These are phyloP conservation scores for Dasypus novemcinctus DNA, from an alignment of 2,113 vertebrate genomes.

Conservation along the genomic window DNA sequence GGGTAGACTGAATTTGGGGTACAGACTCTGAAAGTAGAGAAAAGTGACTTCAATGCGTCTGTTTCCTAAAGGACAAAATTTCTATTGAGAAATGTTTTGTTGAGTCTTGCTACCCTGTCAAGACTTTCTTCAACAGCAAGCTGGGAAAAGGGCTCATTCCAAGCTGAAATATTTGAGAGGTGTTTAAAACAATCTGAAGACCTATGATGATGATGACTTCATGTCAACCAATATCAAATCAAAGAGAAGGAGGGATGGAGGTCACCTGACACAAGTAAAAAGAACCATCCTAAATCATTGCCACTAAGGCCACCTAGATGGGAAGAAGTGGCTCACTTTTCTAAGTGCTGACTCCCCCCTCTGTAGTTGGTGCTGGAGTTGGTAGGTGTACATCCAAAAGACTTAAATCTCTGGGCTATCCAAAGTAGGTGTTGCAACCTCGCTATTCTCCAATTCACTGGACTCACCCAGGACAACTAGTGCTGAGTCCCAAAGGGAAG, in stretches of 20 bases:
- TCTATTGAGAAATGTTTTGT: conserved; percentile 36
- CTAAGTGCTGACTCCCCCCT: not conserved
- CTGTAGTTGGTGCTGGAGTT: no score
- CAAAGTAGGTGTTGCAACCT: no score
- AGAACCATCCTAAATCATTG: not conserved
- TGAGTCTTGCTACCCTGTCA: not conserved
- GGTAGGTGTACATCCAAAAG: no score
- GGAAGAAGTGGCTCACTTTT: not conserved
- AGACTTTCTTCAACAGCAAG: conserved; percentile 21
- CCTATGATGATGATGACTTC: conserved; percentile 15
- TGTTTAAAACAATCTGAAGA: conserved; percentile 28
- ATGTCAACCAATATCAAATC: not conserved
- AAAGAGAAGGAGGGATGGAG: conserved; percentile 12
- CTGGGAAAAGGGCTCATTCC: not conserved
- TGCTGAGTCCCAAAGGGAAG: not conserved
- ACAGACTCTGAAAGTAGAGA: not conserved
- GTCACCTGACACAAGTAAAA: not conserved
- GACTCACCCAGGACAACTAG: no score
- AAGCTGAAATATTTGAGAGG: not conserved
- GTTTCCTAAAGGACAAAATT: conserved; percentile 1
- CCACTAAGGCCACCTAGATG: not conserved
- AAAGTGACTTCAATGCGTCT: not conserved
- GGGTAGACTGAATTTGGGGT: no score
- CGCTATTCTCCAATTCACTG: no score
- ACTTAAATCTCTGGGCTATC: no score